These are phyloP conservation scores for Porites lobata DNA, from an alignment of 92 coral and sea anemone genomes.

Conservation along the genomic window DNA sequence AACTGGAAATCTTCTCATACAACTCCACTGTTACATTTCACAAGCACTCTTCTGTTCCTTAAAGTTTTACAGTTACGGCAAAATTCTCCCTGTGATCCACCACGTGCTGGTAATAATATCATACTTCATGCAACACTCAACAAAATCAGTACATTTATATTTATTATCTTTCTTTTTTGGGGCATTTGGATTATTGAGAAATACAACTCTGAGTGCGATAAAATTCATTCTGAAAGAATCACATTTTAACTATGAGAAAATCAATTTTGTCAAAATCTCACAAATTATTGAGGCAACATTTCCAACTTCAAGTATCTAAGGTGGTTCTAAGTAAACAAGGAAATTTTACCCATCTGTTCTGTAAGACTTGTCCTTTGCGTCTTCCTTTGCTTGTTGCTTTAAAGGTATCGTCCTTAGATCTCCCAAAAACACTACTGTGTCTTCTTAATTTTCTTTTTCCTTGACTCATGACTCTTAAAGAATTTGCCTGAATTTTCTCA, in stretches of 20 bases:
- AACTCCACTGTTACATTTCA: neutral
- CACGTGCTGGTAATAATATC: no score
- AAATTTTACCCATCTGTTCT: slow-evolving; percentile 59
- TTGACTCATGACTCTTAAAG: slow-evolving; percentile 53
- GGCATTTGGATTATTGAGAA: neutral
- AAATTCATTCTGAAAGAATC: neutral
- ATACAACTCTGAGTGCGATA: neutral
- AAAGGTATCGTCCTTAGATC: slow-evolving; percentile 76
- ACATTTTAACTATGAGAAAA: neutral
- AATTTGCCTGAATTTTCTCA: slow-evolving; percentile 1
- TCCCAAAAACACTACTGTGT: slow-evolving; percentile 49
- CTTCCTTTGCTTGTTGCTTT: slow-evolving; percentile 54
- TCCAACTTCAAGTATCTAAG: neutral
- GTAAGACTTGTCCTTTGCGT: slow-evolving; percentile 28
- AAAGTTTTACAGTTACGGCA: neutral
- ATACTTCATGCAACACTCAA: neutral
- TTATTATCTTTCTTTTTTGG: no score
- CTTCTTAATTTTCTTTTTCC: slow-evolving; percentile 61
- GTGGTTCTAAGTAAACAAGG: neutral
- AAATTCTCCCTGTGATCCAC: neutral
- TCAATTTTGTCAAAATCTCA: no score
- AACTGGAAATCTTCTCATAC: neutral
- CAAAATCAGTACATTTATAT: neutral
- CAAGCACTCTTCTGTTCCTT: neutral
- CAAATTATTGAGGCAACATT: neutral